Percentiles rank a stretch among this genome's conserved stretches.
Conservation (phyloP, 2,113 vertebrate genomes). For the Pseudolaguvia tuberculata region DNA sequence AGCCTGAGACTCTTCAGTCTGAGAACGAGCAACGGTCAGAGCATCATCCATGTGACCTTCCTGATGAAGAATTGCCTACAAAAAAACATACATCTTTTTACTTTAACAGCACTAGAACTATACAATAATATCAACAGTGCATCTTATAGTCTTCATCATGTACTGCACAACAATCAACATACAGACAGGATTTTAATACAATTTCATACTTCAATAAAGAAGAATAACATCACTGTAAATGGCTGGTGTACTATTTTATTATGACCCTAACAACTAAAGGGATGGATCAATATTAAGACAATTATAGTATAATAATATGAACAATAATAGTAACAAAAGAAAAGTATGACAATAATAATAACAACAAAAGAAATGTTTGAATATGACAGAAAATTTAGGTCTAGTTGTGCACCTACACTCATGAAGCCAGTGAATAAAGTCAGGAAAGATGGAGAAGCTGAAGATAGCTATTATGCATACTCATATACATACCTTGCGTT, state of each 20-base stretch:
- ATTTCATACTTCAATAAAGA: not conserved
- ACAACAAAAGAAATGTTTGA: no score
- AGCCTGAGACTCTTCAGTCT: conserved; percentile 85
- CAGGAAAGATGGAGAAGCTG: no score
- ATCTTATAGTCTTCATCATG: not conserved
- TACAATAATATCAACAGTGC: not conserved
- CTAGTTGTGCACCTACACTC: not conserved
- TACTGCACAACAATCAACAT: not conserved
- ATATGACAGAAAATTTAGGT: not conserved
- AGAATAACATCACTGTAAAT: not conserved
- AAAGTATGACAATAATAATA: no score
- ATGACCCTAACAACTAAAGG: not conserved
- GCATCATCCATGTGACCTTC: conserved; percentile 93
- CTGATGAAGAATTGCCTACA: conserved; percentile 86
- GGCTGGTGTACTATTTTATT: not conserved
- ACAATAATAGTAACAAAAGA: no score
- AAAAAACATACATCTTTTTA: not conserved
- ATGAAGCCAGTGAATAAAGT: not conserved
- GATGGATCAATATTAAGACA: not conserved
- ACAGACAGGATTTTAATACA: not conserved
- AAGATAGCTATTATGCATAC: not conserved
- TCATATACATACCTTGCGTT: conserved; percentile 74
- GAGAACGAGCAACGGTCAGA: conserved; percentile 81
- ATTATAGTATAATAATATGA: no score
- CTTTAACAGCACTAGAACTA: not conserved